Evolutionary conservation across 2,113 vertebrate species (phyloP), one percentile per base, ranked within the genome.

Genomic region (Lagopus leucura): DNA sequence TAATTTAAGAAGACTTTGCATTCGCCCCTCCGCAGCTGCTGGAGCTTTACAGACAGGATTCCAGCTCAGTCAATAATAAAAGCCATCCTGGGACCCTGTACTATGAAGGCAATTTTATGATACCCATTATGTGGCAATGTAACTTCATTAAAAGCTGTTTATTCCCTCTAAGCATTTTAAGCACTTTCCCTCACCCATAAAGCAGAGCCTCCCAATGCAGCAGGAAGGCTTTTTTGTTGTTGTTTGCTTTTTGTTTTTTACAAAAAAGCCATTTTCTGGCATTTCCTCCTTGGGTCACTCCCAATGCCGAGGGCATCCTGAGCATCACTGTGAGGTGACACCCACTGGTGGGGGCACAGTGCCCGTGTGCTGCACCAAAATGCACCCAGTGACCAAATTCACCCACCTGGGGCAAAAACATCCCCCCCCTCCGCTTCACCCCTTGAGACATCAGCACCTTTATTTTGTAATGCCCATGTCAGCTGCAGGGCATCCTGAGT

Each of bases 71-170:
- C 98, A 88, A 98, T 98, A 98, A 97, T 98, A 98, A 98, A 98
- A 97, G 97, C 98, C 95, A 97, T 97, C 98, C 97, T 97, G 97
- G 98, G 98, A 98, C 97, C 97, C 97, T 92, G 96, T 87, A 93
- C 95, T 96, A 98, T 97, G 98, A 97, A 98, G 97, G 98, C 97
- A 97, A 96, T 98, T 98, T 98, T 98, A 98, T 98, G 97, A 98
- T 97, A 90, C 97, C 97, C 97, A 98, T 98, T 98, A 98, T 98
- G 97, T 97, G 96, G 97, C 98, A 97, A 98, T 98, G 98, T 98
- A 98, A 98, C 98, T 98, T 98, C 98, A 98, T 98, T 98, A 98
- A 98, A 98, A 97, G 97, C 98, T 98, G 98, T 98, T 98, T 98
- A 98, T 98, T 98, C 98, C 98, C 97, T 97, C 97, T 97, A 98